Base-by-base conservation (phyloP, 2,113 vertebrate species). In the Myrmophylax atrothorax region DNA sequence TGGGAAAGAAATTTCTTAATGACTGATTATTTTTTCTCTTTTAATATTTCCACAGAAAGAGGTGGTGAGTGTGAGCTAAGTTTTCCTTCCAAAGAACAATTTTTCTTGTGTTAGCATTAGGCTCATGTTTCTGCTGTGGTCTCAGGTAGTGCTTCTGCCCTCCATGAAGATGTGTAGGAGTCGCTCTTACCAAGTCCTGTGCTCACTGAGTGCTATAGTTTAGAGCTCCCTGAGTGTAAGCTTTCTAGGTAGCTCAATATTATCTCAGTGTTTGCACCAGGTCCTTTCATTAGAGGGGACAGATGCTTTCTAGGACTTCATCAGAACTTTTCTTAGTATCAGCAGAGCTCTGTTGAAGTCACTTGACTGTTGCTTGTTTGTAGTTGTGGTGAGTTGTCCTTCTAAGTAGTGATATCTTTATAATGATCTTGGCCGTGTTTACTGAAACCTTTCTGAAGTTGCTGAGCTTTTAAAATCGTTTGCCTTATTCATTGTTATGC, bases 41-140 rank as follows among this genome's bases (percentile, higher is more conserved):
- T 82, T 47, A 73, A 72, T 85, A 95, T 91, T 85, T 98, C 82
- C 59, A 78, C 94, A 98, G 97, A 98, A 83, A 69, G 76, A 97
- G 95, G 95, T 97, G 97, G 98, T 98, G 96, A 98, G 98, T 98
- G 97, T 97, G 83, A 94, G 69, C 64, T 96, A 82, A 91, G 31
- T 79, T 70, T 12, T 87, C 69, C 44, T 93, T 40, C 33, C 66
- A 69, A 93, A 89, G 73, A 68, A 15, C 23, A 33, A 3, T 29
- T 76, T 88, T 35, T 79, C 59, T 38, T 84, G 78, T 87, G 95
- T 96, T 96, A 76, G 20, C 13, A 31, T 59, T 96, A 93, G 96
- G 47, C 75, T 74, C 47, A 95, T 95, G 89, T 94, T 97, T 98
- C 91, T 77, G 50, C 58, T 82, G 49, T 69, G 9, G 3, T 68